A percentile compares a stretch with the other conserved stretches of the same genome.
Conservation (phyloP, 2,113 vertebrate species). For the Marmota flaviventris region DNA sequence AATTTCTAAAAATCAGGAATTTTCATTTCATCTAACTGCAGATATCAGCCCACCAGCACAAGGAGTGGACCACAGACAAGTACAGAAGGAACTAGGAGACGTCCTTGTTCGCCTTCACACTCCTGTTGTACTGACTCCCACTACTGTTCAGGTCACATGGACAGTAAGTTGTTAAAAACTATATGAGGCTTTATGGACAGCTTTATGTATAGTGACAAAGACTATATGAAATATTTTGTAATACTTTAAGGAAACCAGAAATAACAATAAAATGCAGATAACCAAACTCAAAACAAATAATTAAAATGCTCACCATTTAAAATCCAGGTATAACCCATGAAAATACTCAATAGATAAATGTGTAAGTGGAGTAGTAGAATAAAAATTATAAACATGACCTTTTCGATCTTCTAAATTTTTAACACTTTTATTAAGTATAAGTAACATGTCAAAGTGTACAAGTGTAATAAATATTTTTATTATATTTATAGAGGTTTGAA, state of each 20-base stretch:
- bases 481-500: neutral
- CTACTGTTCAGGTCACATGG: conserved; percentile 98
- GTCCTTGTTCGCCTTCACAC: conserved; percentile 96
- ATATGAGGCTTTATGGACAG: neutral
- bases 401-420: neutral
- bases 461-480: neutral
- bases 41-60: conserved; percentile 99
- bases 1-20: neutral
- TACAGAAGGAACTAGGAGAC: conserved; percentile 98
- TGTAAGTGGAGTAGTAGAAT: neutral
- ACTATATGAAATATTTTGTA: neutral
- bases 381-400: neutral
- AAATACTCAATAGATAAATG: neutral
- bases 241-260: neutral
- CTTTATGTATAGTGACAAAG: neutral
- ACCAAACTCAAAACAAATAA: neutral
- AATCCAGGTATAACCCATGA: neutral
- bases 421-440: neutral
- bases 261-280: neutral
- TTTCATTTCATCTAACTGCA: conserved; percentile 77
- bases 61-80: conserved; percentile 99
- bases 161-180: conserved; percentile 90
- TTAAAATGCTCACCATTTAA: neutral
- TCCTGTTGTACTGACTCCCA: conserved; percentile 96
- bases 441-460: neutral